Evolutionary conservation across 2,797 vertebrate genomes (phyloP), one percentile per base, ranked within the genome.

Genomic region (Peromyscus aztecus): DNA sequence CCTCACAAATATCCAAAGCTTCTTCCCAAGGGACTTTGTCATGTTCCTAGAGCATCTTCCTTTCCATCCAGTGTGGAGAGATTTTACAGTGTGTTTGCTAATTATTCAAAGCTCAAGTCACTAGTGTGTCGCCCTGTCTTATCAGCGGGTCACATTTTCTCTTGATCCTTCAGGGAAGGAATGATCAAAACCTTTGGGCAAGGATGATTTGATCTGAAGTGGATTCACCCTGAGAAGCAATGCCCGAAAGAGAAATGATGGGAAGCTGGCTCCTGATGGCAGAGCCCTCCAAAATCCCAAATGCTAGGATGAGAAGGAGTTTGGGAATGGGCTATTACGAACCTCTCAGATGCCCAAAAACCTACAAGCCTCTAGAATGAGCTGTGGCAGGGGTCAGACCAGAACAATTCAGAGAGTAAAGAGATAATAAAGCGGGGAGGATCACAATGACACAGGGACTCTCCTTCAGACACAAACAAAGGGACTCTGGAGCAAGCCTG

Each of bases 21-120:
- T 55, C 63, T 34, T 78, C 43, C 37, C 31, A 37, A 37, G 67
- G 49, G 19, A 59, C 14, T 23, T 0, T 8, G 24, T 9, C 61
- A 1, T 31, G 4, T 82, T 52, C 91, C 78, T 80, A 21, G 2
- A n/a, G 24, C 52, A 16, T 63, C 84, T 89, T 76, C 29, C 76
- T 90, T 49, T 76, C 1, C 10, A 63, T 14, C 13, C 75, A 61
- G 40, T 17, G 14, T 24, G 49, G 14, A 34, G 75, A 85, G 49
- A 55, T 14, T 73, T 81, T 49, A 23, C 31, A 87, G 63, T 10
- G 10, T 71, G 31, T 5, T 13, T 67, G 10, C 40, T 93, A 43
- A n/a, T 43, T 94, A 43, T 69, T 76, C 90, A 94, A 84, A 55
- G 6, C 17, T 57, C 71, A 83, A 87, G 82, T 40, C 89, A 63